A percentile compares a stretch with the other conserved stretches of the same genome.
phyloP scores from a whole-genome alignment of 2,888 invertebrate species.

The Mongoloraphidia duomilia region DNA sequence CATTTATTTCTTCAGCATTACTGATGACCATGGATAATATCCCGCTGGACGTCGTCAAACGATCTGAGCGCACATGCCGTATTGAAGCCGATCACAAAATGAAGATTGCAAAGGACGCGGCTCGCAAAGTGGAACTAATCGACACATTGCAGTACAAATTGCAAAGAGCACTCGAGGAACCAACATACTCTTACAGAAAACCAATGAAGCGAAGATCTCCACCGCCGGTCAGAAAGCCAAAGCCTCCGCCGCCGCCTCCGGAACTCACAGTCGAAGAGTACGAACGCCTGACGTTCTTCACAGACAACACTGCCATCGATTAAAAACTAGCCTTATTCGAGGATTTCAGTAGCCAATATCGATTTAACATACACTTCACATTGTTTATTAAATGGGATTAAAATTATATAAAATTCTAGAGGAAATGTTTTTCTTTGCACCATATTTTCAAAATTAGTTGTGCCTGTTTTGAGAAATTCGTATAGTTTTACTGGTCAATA shows the following conservation, averaged over 20 bases:
- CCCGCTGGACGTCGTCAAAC: constrained; percentile 35
- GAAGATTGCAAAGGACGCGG: constrained; percentile 38
- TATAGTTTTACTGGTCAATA: too few relatives aligned
- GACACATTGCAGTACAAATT: constrained; percentile 33
- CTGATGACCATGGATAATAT: constrained; percentile 38
- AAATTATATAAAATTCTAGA: too few relatives aligned
- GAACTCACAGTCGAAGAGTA: constrained; percentile 20
- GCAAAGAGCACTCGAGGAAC: constrained; percentile 30
- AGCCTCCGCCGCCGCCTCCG: constrained; percentile 16
- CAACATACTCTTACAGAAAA: constrained; percentile 6
- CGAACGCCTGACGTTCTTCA: constrained; percentile 24
- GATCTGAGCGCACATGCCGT: constrained; percentile 36
- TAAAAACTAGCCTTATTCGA: not conserved
- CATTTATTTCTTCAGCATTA: constrained; percentile 21
- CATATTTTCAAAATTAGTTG: too few relatives aligned
- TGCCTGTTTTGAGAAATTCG: too few relatives aligned
- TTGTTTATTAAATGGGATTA: too few relatives aligned
- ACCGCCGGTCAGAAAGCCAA: constrained; percentile 18
- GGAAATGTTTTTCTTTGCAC: too few relatives aligned
- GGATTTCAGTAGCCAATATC: not conserved
- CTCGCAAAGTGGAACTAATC: constrained; percentile 38
- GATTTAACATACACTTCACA: not conserved
- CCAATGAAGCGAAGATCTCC: constrained; percentile 21
- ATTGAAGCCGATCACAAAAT: constrained; percentile 34
- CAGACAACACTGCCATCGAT: constrained; percentile 16